Conservation (phyloP, 2,113 vertebrate genomes). For the Macquaria ambigua region DNA sequence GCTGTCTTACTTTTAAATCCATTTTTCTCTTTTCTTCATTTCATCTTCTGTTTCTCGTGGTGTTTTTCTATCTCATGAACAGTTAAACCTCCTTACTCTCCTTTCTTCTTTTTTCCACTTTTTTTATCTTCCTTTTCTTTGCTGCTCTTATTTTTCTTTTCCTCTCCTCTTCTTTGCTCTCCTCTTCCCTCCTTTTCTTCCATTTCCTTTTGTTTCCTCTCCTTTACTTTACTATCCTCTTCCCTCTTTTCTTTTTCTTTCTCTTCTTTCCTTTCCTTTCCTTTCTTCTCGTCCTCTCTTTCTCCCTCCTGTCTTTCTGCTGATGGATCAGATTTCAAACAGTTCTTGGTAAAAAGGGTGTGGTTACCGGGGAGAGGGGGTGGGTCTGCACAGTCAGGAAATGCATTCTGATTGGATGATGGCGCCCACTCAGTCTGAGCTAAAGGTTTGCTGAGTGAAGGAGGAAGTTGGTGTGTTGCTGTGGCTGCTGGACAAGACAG, state of each 20-base stretch:
- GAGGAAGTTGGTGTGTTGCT: constrained; percentile 78
- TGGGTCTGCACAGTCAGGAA: constrained; percentile 60
- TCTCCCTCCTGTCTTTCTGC: neutral
- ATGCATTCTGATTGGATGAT: constrained; percentile 75
- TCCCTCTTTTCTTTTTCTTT: neutral
- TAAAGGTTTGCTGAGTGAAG: constrained; percentile 75
- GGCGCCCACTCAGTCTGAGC: constrained; percentile 44
- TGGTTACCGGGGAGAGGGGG: constrained; percentile 50
- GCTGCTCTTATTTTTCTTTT: neutral
- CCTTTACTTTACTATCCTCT: too few species aligned
- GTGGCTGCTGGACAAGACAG: constrained; percentile 49
- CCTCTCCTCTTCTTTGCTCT: neutral
- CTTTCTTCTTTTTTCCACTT: neutral
- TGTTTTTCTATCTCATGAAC: neutral
- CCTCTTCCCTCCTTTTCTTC: too few species aligned
- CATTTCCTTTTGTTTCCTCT: neutral
- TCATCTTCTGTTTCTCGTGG: neutral
- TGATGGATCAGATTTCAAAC: constrained; percentile 62
- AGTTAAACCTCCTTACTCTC: neutral
- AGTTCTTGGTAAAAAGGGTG: constrained; percentile 34
- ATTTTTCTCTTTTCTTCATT: neutral
- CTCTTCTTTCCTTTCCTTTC: too few species aligned
- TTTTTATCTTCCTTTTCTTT: neutral
- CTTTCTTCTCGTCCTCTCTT: neutral
- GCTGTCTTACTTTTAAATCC: neutral